Evolutionary conservation across 2,113 vertebrate genomes (phyloP), one percentile per base, ranked within the genome.

Genomic region (Entomyzon cyanotis): DNA sequence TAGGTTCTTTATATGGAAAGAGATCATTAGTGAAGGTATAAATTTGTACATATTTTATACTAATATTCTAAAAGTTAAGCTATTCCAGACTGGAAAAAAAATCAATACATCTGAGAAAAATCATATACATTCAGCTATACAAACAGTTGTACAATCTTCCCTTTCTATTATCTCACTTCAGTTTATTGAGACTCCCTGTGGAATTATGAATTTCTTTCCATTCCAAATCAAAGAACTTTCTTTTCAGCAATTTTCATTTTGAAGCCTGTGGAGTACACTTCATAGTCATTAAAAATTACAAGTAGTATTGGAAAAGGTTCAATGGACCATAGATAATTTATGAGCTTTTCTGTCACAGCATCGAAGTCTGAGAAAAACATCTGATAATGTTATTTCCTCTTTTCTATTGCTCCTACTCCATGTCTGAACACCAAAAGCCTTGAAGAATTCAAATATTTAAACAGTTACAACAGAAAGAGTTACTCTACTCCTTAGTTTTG

Each of bases 391-490:
- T 83, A 79, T 91, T 92, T 94, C 67, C 70, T 80, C 25, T 56
- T 31, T 11, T 42, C 17, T 82, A 5, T 83, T 94, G 41, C 53
- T 94, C 31, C 35, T 73, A 5, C 39, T 73, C n/a, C 35, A 15
- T 56, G 35, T 73, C 65, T 69, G 50, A 81, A 76, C 23, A 78
- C 31, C n/a, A 82, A 87, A 79, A 33, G 1, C 41, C 62, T 78
- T 79, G 39, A 84, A 71, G 56, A 93, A 91, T 58, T 64, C 53
- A 76, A 95, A 73, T 93, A 82, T 94, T 95, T 89, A 68, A 94
- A 76, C 15, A 85, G 37, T 58, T 63, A 85, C 25, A 63, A 62
- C 31, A 84, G 68, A 77, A 93, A 60, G 20, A 35, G 53, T 78
- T 62, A 64, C 49, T 3, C 25, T 73, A 39, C 11, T 83, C 37